Percentiles rank a stretch among this genome's conserved stretches.
Evolutionary conservation across 64 coral and sea anemone genomes (phyloP).

Genomic region (Montipora cactus): DNA sequence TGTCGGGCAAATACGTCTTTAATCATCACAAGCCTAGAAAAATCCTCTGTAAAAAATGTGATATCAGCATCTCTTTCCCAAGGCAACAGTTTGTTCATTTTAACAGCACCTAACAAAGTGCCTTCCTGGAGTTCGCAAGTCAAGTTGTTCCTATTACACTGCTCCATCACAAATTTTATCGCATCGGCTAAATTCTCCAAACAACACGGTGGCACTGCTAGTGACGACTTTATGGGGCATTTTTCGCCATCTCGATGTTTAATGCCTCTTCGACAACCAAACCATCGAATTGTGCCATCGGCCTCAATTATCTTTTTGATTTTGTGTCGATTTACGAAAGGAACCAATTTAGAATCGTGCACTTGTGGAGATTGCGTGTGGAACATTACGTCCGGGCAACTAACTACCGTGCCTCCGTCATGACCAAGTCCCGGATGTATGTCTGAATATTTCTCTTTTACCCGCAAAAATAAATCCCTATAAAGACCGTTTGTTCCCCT

Average conservation of each 20-base stretch:
- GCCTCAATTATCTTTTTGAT: slow-evolving; percentile 93
- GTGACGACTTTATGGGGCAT: slow-evolving; percentile 65
- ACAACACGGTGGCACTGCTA: slow-evolving; percentile 87
- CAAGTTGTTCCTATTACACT: slow-evolving; percentile 69
- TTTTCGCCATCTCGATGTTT: slow-evolving; percentile 68
- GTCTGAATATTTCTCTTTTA: slow-evolving; percentile 38
- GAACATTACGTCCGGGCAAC: slow-evolving; percentile 97
- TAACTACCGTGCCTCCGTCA: slow-evolving; percentile 63
- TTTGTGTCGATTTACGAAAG: slow-evolving; percentile 77
- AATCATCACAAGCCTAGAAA: slow-evolving; percentile 61
- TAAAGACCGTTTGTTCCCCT: slow-evolving; percentile 52
- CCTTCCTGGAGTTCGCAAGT: slow-evolving; percentile 94
- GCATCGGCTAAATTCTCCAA: slow-evolving; percentile 95
- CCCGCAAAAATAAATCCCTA: slow-evolving; percentile 60
- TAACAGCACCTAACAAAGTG: slow-evolving; percentile 93
- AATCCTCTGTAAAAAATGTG: slow-evolving; percentile 88
- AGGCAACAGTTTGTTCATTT: slow-evolving; percentile 93
- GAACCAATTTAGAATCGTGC: slow-evolving; percentile 54
- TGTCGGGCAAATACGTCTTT: slow-evolving; percentile 45
- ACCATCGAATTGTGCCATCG: slow-evolving; percentile 81
- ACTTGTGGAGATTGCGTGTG: slow-evolving; percentile 30
- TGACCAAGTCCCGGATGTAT: slow-evolving; percentile 25
- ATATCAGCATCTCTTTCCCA: slow-evolving; percentile 99
- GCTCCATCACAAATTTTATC: slow-evolving; percentile 86
- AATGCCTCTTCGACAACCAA: slow-evolving; percentile 83